A percentile compares a stretch with the other conserved stretches of the same genome.
These are phyloP conservation scores for Psammodynastes pulverulentus DNA, from an alignment of 2,113 vertebrate species.

Conservation along the genomic window DNA sequence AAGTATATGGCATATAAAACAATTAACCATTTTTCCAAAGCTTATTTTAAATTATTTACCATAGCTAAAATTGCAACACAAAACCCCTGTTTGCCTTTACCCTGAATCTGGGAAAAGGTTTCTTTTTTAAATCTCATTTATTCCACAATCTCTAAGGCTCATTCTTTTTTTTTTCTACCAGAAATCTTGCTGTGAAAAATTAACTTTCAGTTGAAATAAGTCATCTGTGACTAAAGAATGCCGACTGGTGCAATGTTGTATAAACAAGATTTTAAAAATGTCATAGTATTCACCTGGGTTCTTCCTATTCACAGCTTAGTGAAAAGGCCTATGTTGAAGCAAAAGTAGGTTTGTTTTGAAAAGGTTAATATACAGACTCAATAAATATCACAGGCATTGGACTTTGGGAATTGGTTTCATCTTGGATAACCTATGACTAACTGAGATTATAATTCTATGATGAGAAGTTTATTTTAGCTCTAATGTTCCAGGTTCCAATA, in stretches of 20 bases:
- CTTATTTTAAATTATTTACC: background rate
- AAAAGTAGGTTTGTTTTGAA: background rate
- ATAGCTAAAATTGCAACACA: background rate
- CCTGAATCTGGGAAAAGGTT: background rate
- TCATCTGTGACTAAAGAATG: slow-evolving; percentile 23
- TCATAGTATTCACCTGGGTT: background rate
- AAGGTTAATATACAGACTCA: background rate
- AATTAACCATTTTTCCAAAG: background rate
- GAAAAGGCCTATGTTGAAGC: background rate
- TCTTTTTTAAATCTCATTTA: background rate
- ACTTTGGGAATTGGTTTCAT: background rate
- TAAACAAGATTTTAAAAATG: slow-evolving; percentile 1
- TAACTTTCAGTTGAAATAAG: slow-evolving; percentile 13
- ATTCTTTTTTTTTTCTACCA: background rate
- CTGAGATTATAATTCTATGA: background rate
- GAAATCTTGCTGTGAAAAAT: background rate
- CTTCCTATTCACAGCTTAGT: rapidly evolving
- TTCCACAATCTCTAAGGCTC: background rate
- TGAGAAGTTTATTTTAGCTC: background rate
- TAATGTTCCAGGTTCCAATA: background rate
- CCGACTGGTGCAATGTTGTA: slow-evolving; percentile 1
- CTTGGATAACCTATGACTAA: background rate
- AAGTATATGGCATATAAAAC: background rate
- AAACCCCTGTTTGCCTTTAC: background rate
- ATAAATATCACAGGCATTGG: background rate